These are phyloP conservation scores for Charina bottae DNA, from an alignment of 2,113 vertebrate species.

Conservation along the genomic window DNA sequence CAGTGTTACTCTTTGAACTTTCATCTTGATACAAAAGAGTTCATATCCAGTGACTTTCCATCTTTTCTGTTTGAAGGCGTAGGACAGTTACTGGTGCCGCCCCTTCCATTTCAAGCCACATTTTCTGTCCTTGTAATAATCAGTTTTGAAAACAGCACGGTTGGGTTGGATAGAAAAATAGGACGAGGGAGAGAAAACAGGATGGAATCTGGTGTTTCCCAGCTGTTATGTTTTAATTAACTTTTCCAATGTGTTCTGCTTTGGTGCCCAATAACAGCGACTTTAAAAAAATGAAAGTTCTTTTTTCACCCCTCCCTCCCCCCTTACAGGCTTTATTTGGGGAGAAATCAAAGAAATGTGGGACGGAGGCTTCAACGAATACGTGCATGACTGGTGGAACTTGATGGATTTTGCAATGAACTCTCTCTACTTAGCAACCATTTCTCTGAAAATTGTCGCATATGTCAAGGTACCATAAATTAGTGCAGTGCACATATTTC, in stretches of 20 bases:
- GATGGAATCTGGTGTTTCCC: conserved; percentile 21
- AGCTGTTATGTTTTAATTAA: conserved; percentile 38
- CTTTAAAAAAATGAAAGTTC: conserved; percentile 28
- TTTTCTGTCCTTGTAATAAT: conserved; percentile 33
- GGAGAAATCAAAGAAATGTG: conserved; percentile 99
- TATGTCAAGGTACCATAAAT: conserved; percentile 88
- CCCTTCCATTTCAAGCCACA: conserved; percentile 31
- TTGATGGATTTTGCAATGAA: conserved; percentile 99
- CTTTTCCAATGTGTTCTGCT: conserved; percentile 28
- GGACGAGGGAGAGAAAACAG: conserved; percentile 31
- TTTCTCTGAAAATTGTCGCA: conserved; percentile 95
- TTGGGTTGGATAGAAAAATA: neutral
- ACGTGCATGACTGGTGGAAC: conserved; percentile 98
- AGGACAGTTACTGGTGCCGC: conserved; percentile 8
- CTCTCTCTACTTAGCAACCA: conserved; percentile 94
- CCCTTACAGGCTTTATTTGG: conserved; percentile 91
- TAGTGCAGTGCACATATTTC: neutral
- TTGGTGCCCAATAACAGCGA: conserved; percentile 14
- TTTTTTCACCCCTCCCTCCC: conserved; percentile 12
- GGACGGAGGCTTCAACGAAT: conserved; percentile 95
- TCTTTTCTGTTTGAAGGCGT: conserved; percentile 24
- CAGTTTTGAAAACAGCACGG: conserved; percentile 21
- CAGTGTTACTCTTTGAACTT: neutral
- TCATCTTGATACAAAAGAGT: neutral
- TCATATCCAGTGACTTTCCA: neutral